A percentile compares a stretch with the other conserved stretches of the same genome.
phyloP scores from a whole-genome alignment of 1,140 invertebrate genomes.

The Tribolium madens region DNA sequence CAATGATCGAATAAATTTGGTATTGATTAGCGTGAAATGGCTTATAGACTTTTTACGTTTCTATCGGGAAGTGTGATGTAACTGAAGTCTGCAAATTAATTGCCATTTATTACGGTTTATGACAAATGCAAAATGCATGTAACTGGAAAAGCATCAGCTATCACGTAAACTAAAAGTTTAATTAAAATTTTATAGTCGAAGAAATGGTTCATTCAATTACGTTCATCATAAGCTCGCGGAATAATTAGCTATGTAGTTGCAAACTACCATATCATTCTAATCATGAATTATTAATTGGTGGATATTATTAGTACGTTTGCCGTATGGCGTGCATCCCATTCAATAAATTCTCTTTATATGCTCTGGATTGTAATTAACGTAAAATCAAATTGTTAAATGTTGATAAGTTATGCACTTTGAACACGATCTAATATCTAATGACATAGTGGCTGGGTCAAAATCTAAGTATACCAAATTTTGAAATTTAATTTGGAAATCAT shows the following conservation, averaged over 20 bases:
- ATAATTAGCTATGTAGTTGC: not conserved
- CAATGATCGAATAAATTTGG: not conserved
- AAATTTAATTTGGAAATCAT: no score
- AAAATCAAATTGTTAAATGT: conserved; percentile 23
- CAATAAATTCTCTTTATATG: conserved; percentile 13
- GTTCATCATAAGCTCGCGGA: not conserved
- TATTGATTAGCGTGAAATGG: not conserved
- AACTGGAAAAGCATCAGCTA: not conserved
- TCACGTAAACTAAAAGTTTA: conserved; percentile 25
- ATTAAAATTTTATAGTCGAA: conserved; percentile 11
- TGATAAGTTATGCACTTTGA: not conserved
- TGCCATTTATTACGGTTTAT: not conserved
- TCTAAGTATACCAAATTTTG: no score
- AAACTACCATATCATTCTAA: not conserved
- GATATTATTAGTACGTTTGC: not conserved
- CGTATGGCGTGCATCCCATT: not conserved
- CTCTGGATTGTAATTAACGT: conserved; percentile 6
- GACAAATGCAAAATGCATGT: conserved; percentile 1
- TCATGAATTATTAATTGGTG: conserved; percentile 8
- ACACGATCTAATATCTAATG: conserved; percentile 1
- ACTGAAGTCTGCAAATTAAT: conserved; percentile 2
- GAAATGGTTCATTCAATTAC: conserved; percentile 9
- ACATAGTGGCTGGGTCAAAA: not conserved
- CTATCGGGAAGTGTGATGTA: not conserved
- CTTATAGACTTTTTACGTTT: not conserved